Conservation (phyloP, 2,797 vertebrate genomes). For the Sebastes cheni region DNA sequence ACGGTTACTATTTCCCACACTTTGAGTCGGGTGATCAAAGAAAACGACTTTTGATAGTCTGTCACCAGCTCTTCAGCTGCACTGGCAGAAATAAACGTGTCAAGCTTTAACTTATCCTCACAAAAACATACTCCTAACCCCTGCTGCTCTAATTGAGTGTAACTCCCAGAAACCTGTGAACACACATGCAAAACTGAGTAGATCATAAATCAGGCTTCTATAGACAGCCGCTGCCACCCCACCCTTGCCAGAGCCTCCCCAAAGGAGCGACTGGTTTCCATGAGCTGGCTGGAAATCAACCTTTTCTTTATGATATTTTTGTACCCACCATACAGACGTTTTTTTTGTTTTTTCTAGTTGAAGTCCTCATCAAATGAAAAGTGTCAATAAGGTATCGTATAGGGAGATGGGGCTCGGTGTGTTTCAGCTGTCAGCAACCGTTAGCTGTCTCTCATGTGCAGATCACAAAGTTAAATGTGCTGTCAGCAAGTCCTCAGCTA, state of each 20-base stretch:
- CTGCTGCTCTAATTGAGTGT: conserved; percentile 79
- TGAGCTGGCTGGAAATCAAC: conserved; percentile 58
- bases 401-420: conserved; percentile 53
- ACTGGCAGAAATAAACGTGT: conserved; percentile 78
- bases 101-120: conserved; percentile 79
- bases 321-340: conserved; percentile 25
- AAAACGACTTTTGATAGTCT: conserved; percentile 79
- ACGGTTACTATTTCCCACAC: conserved; percentile 74
- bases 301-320: conserved; percentile 48
- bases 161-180: conserved; percentile 78
- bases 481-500: conserved; percentile 76
- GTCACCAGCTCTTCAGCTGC: conserved; percentile 74
- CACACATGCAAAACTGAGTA: conserved; percentile 69
- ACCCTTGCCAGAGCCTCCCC: conserved; percentile 38
- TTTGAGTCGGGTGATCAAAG: conserved; percentile 80
- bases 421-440: conserved; percentile 71
- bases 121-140: conserved; percentile 71
- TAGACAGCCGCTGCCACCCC: conserved; percentile 57
- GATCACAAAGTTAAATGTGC: conserved; percentile 80
- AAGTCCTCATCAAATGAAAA: conserved; percentile 58
- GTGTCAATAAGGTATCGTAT: conserved; percentile 66
- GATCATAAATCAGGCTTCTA: conserved; percentile 73
- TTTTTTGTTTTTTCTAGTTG: conserved; percentile 1
- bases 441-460: conserved; percentile 75
- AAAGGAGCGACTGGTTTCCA: conserved; percentile 63